These are phyloP conservation scores for Papilio polyxenes DNA, from an alignment of 1,140 invertebrate species.

Conservation along the genomic window DNA sequence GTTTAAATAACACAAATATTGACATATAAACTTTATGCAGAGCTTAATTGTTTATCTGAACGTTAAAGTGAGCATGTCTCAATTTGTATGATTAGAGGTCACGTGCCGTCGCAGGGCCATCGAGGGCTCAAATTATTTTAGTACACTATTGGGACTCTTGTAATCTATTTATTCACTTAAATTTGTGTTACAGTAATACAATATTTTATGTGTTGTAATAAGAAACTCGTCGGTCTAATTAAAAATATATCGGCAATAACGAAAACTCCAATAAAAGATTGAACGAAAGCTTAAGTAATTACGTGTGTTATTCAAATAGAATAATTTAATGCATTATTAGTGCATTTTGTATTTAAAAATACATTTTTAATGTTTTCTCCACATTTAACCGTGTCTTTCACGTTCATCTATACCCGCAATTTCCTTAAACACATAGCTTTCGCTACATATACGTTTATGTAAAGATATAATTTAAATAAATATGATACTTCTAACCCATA, in stretches of 20 bases:
- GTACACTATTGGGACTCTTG: slow-evolving; percentile 54
- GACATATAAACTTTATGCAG: background rate
- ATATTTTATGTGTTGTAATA: background rate
- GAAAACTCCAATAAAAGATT: background rate
- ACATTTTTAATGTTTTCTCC: too few relatives aligned
- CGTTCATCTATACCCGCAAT: too few relatives aligned
- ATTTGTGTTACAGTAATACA: slow-evolving; percentile 28
- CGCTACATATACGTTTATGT: too few relatives aligned
- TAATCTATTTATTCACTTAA: slow-evolving; percentile 56
- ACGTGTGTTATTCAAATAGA: too few relatives aligned
- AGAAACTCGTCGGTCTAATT: slow-evolving; percentile 8
- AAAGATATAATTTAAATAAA: too few relatives aligned
- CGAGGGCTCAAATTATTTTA: slow-evolving; percentile 55
- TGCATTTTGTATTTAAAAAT: too few relatives aligned
- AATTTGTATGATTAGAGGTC: slow-evolving; percentile 69
- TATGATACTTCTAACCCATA: too few relatives aligned
- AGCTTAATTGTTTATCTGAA: slow-evolving; percentile 43
- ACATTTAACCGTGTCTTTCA: too few relatives aligned
- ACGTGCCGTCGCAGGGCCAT: slow-evolving; percentile 51
- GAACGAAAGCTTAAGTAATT: background rate
- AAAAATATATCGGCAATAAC: background rate
- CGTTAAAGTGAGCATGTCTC: slow-evolving; percentile 60
- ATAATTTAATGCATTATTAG: too few relatives aligned
- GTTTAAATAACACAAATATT: background rate
- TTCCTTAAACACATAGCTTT: too few relatives aligned